Evolutionary conservation across 2,888 invertebrate genomes (phyloP), one percentile per base, ranked within the genome.

Genomic region (Criorhina ranunculi): DNA sequence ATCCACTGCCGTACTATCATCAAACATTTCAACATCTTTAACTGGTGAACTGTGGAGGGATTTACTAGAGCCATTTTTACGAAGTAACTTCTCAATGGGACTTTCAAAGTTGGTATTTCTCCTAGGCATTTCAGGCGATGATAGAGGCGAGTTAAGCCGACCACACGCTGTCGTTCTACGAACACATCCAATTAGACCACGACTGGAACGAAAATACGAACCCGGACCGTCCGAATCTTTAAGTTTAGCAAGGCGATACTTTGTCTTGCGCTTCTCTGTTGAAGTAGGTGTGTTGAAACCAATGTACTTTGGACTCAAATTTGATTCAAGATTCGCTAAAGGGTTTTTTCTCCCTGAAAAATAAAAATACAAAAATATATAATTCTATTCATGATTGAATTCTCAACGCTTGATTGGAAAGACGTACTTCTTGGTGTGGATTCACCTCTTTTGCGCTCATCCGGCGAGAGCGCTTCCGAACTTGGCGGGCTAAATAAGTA

Each of bases 241-340:
- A 12, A 87, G 60, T 40, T 82, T 73, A 1, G 87, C 72, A 12
- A 37, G 57, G 7, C 73, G 82, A 82, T 66, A 72, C 44, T 40
- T 81, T 4, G 82, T 51, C 46, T 53, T 55, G n/a, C 80, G 57
- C 53, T 82, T 51, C 35, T 87, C 37, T 87, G 89, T 33, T 86
- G 87, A 86, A 87, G 88, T 72, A 12, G 88, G 87, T 6, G 87
- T 88, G 11, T 72, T 77, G 42, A 89, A 89, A n/a, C 90, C 91
- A 69, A 91, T 91, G 76, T 90, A 91, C 73, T 91, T 91, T 0
- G 91, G 90, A 35, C 90, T 91, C 12, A 91, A 78, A 44, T 88
- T 89, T 5, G 91, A 91, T 79, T 90, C 87, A 17, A 91, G 88
- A 57, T 90, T 89, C 8, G 89, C 88, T 40, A 91, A 81, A 17